Percentiles rank a stretch among this genome's conserved stretches.
phyloP scores from a whole-genome alignment of 2,888 invertebrate genomes.

The Xanthostigma xanthostigma region DNA sequence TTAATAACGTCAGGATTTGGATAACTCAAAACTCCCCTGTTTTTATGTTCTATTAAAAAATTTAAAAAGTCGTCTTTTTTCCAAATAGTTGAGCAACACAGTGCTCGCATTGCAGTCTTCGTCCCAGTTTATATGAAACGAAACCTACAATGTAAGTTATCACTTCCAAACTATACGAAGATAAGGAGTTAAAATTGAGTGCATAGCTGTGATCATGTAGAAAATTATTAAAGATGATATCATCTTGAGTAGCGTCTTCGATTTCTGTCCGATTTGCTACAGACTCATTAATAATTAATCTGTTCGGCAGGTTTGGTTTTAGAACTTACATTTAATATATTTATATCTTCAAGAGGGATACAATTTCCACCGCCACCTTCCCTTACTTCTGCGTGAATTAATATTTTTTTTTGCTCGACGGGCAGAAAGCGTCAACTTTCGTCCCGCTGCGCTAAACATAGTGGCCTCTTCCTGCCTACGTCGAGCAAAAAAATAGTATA shows the following conservation, averaged over 20 bases:
- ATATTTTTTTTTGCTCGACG: no score
- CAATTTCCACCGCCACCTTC: no score
- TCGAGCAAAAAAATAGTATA: no score
- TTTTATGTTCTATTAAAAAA: not conserved
- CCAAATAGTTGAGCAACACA: constrained; percentile 5
- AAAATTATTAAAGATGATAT: constrained; percentile 1
- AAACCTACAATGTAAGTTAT: constrained; percentile 5
- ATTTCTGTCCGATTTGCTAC: constrained; percentile 5
- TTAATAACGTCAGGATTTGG: no score
- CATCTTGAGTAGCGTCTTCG: not conserved
- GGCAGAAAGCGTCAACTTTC: no score
- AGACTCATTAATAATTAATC: not conserved
- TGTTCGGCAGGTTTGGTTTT: no score
- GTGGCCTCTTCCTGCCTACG: no score
- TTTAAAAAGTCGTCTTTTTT: constrained; percentile 2
- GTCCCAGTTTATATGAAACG: constrained; percentile 4
- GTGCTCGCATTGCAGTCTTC: constrained; percentile 3
- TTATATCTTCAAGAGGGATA: no score
- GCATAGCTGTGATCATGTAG: constrained; percentile 5
- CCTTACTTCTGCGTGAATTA: no score
- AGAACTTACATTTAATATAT: no score
- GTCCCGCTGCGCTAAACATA: no score
- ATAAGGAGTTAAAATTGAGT: constrained; percentile 2
- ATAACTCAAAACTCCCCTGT: no score
- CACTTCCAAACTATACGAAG: not conserved